Conservation (phyloP, 2,888 invertebrate genomes). For the Monopis laevigella region DNA sequence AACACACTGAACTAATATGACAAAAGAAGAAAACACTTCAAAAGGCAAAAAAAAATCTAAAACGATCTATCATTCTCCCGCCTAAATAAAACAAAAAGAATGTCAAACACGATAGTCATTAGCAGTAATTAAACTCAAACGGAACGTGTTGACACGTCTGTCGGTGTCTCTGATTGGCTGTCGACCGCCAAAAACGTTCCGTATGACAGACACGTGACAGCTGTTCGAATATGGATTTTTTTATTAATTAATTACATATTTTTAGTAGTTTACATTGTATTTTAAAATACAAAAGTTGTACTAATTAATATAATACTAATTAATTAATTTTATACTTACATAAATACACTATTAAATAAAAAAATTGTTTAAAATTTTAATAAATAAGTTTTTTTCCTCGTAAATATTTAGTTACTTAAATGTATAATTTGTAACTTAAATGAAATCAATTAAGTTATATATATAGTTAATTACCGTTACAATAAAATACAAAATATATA, state of each 20-base stretch:
- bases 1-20: too few species aligned
- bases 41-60: background rate
- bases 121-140: constrained; percentile 7
- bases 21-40: background rate
- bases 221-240: background rate
- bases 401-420: too few species aligned
- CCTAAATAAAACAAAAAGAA: constrained; percentile 1
- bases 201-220: constrained; percentile 8
- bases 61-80: background rate
- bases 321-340: too few species aligned
- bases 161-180: constrained; percentile 6
- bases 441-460: too few species aligned
- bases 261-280: background rate
- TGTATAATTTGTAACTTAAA: too few species aligned
- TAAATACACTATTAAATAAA: too few species aligned
- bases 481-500: too few species aligned
- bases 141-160: constrained; percentile 9
- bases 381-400: too few species aligned
- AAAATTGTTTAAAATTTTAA: too few species aligned
- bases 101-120: constrained; percentile 10
- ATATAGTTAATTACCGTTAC: too few species aligned
- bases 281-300: too few species aligned
- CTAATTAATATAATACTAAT: too few species aligned
- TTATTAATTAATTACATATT: constrained; percentile 1
- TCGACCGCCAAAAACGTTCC: constrained; percentile 3